phyloP scores from a whole-genome alignment of 2,797 vertebrate genomes.

The Hippopotamyrus pictus region DNA sequence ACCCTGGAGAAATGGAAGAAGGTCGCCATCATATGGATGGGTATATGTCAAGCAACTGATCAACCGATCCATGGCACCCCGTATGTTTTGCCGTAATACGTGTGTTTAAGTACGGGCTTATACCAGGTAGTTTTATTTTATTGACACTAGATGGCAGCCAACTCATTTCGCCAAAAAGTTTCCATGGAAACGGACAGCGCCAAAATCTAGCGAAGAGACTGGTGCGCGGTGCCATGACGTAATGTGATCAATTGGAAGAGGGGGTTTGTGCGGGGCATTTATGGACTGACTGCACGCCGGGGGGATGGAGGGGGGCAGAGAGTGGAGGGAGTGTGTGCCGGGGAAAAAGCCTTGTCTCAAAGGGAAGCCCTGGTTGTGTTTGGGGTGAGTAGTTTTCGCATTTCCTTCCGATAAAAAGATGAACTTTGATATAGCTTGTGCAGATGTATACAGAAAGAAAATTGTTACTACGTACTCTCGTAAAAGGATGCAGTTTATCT shows the following conservation, averaged over 20 bases:
- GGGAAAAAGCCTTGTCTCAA: background rate
- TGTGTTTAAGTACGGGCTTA: background rate
- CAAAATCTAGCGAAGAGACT: constrained; percentile 49
- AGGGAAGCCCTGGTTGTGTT: constrained; percentile 15
- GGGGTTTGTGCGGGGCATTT: constrained; percentile 41
- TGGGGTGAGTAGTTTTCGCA: constrained; percentile 24
- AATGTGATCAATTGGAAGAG: constrained; percentile 48
- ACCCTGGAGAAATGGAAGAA: background rate
- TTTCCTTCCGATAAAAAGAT: constrained; percentile 8
- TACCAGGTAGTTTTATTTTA: background rate
- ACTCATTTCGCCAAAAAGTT: constrained; percentile 37
- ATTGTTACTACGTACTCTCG: background rate
- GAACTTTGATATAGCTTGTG: background rate
- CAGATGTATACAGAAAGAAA: background rate
- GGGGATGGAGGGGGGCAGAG: background rate
- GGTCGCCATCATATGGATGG: background rate
- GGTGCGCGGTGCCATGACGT: constrained; percentile 55
- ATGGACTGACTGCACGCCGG: constrained; percentile 30
- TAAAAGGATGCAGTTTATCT: background rate
- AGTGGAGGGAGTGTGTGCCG: background rate
- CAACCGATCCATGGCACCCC: background rate
- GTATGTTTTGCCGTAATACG: background rate
- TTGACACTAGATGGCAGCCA: constrained; percentile 44
- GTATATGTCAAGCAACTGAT: background rate
- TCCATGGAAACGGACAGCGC: constrained; percentile 64